Evolutionary conservation across 2,888 invertebrate genomes (phyloP).

Genomic region (Acronicta psi): DNA sequence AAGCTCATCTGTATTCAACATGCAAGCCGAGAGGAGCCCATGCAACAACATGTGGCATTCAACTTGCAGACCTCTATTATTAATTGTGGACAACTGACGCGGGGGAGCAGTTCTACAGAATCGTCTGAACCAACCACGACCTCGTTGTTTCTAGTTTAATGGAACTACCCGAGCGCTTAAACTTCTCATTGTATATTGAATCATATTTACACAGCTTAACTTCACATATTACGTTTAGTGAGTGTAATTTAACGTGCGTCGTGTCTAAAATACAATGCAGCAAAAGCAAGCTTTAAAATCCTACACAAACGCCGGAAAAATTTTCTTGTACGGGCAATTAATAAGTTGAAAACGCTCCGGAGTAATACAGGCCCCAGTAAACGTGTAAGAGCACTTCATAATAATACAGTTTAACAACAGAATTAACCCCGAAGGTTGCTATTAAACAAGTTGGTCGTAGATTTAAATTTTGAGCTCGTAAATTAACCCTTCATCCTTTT

Average conservation of each 20-base stretch:
- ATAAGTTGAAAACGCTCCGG: constrained; percentile 53
- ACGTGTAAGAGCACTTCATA: constrained; percentile 72
- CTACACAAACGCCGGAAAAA: constrained; percentile 53
- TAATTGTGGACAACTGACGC: constrained; percentile 85
- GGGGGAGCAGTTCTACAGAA: constrained; percentile 68
- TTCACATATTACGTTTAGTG: constrained; percentile 46
- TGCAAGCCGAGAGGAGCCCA: constrained; percentile 79
- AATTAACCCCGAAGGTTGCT: constrained; percentile 83
- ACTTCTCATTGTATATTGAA: constrained; percentile 69
- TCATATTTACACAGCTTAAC: constrained; percentile 60
- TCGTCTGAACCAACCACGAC: constrained; percentile 58
- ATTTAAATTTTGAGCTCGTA: constrained; percentile 89
- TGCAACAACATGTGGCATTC: constrained; percentile 87
- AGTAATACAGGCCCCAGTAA: constrained; percentile 57
- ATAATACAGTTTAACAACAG: constrained; percentile 83
- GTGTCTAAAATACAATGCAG: constrained; percentile 36
- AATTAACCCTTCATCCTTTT: constrained; percentile 89
- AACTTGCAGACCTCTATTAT: constrained; percentile 86
- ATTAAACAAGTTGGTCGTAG: constrained; percentile 87
- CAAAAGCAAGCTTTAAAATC: constrained; percentile 53
- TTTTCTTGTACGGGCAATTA: constrained; percentile 57
- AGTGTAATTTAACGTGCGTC: constrained; percentile 24
- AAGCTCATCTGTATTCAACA: constrained; percentile 87
- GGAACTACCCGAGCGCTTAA: constrained; percentile 68
- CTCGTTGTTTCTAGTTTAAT: constrained; percentile 77